Conservation (phyloP, 2,113 vertebrate genomes). For the Mesocricetus auratus region DNA sequence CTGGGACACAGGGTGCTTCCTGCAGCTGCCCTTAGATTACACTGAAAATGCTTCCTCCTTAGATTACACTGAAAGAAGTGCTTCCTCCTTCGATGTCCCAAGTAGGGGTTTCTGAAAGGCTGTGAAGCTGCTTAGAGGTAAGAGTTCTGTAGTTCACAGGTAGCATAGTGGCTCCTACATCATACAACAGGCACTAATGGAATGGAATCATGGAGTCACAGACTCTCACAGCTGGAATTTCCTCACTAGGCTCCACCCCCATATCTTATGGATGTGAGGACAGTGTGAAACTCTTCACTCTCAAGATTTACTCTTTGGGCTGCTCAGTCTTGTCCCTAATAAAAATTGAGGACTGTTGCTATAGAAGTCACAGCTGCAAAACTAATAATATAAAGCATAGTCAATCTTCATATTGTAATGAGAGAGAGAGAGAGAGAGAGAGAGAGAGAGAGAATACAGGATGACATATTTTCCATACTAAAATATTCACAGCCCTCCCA, state of each 20-base stretch:
- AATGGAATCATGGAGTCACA: slow-evolving; percentile 46
- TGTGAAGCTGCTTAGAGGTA: slow-evolving; percentile 28
- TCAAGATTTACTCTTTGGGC: neutral
- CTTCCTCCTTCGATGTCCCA: slow-evolving; percentile 14
- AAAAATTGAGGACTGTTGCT: slow-evolving; percentile 6
- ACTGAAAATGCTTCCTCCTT: slow-evolving; percentile 12
- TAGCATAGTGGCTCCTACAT: slow-evolving; percentile 17
- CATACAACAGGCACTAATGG: slow-evolving; percentile 32
- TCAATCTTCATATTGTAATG: neutral
- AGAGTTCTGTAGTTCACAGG: slow-evolving; percentile 24
- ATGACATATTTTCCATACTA: slow-evolving; percentile 29
- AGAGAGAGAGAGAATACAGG: neutral
- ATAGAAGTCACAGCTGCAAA: slow-evolving; percentile 23
- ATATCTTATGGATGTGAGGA: slow-evolving; percentile 26
- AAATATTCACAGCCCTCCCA: neutral
- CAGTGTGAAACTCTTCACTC: neutral
- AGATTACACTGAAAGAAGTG: slow-evolving; percentile 1
- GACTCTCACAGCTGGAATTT: neutral
- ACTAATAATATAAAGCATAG: slow-evolving; percentile 29
- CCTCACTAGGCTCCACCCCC: neutral
- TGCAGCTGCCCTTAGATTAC: neutral
- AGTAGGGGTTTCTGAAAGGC: slow-evolving; percentile 2
- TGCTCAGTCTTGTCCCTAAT: slow-evolving; percentile 25
- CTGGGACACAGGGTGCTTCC: neutral
- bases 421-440: neutral